Evolutionary conservation across 2,888 invertebrate genomes (phyloP), one percentile per base, ranked within the genome.

Genomic region (Crepidodera aurea): DNA sequence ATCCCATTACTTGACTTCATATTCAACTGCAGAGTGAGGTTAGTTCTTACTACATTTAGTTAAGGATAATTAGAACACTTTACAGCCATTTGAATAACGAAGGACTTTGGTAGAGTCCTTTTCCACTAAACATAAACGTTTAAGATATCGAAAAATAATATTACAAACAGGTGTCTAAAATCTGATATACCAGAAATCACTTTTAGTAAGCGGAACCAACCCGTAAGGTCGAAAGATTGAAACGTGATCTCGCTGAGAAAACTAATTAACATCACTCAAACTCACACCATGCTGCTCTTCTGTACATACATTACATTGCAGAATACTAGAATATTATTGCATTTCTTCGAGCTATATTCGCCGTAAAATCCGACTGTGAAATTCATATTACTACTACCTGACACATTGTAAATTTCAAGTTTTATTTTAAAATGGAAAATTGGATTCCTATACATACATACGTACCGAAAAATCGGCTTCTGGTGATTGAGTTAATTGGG

Each of bases 181-280:
- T 54, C 16, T 59, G 58, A 63, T 67, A 68, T 69, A 62, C 64
- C 69, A 70, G 68, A 67, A 69, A 73, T 69, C 71, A 65, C 69
- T 71, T 65, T 68, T 69, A 59, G 66, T 60, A 67, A 70, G 69
- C 66, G 68, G 71, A 73, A 73, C 72, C 70, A 67, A 71, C 69
- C 51, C 66, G 69, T 69, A 69, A 71, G 66, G 71, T 69, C 48
- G 67, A 59, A 40, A 12, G 66, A 70, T 66, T 66, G 72, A 73
- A 71, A 71, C 70, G 73, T 73, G 72, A 74, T 65, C 73, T 73
- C 67, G 75, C 75, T 71, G 73, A 68, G 74, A 77, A 48, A 77
- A 71, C 72, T 75, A 77, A 77, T 77, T 76, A 77, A 76, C 77
- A 77, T 77, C 77, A 77, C 71, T 76, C 76, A 74, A 74, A 71